A percentile compares a stretch with the other conserved stretches of the same genome.
These are phyloP conservation scores for Lordiphosa clarofinis DNA, from an alignment of 1,140 invertebrate genomes.

Conservation along the genomic window DNA sequence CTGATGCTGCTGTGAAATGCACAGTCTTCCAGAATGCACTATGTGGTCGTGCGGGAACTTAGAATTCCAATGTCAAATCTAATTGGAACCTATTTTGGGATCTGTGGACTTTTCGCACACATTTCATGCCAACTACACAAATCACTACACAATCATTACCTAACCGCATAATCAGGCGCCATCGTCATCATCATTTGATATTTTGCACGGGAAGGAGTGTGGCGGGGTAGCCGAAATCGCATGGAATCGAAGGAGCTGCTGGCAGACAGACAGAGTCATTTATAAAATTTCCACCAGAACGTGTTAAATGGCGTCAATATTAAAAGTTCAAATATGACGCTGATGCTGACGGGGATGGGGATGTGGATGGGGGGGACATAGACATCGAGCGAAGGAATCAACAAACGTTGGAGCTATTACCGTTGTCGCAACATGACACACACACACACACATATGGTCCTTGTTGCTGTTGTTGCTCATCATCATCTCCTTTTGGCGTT, in stretches of 20 bases:
- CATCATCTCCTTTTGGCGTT: conserved; percentile 95
- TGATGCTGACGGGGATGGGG: conserved; percentile 85
- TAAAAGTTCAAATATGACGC: conserved; percentile 82
- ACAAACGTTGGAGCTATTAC: conserved; percentile 92
- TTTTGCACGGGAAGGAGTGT: no score
- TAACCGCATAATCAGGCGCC: no score
- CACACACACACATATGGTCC: conserved; percentile 81
- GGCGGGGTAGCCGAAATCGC: background rate
- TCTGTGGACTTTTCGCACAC: conserved; percentile 19
- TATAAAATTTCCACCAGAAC: conserved; percentile 89
- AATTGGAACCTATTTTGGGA: no score
- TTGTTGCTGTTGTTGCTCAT: conserved; percentile 62
- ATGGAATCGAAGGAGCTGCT: conserved; percentile 18
- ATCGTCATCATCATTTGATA: no score
- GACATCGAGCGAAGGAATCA: conserved; percentile 88
- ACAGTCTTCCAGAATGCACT: no score
- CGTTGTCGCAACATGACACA: conserved; percentile 88
- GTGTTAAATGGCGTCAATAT: conserved; percentile 90
- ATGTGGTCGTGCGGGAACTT: no score
- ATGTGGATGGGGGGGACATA: conserved; percentile 92
- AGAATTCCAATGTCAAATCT: no score
- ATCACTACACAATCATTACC: no score
- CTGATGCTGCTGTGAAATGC: no score
- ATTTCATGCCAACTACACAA: conserved; percentile 4
- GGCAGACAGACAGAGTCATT: conserved; percentile 63